These are phyloP conservation scores for Drosophila saltans DNA, from an alignment of 1,140 invertebrate genomes.

Conservation along the genomic window DNA sequence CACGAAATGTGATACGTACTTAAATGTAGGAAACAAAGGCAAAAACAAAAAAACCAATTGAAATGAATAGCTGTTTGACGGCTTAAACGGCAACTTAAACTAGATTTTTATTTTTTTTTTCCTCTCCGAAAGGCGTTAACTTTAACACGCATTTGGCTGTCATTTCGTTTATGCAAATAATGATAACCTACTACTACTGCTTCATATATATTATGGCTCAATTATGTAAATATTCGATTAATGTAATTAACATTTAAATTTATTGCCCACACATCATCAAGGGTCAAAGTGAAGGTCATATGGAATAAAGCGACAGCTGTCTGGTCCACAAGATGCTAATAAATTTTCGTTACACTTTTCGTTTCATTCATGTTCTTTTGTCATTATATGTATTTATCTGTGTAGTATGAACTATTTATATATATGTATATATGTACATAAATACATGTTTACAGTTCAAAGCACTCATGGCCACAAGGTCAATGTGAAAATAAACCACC, in stretches of 20 bases:
- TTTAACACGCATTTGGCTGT: slow-evolving; percentile 32
- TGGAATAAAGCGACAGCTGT: slow-evolving; percentile 19
- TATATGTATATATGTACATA: slow-evolving; percentile 9
- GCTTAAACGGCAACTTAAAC: slow-evolving; percentile 31
- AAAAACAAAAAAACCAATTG: slow-evolving; percentile 28
- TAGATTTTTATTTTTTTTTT: slow-evolving; percentile 35
- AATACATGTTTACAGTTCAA: slow-evolving; percentile 57
- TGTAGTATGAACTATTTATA: slow-evolving; percentile 16
- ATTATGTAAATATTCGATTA: slow-evolving; percentile 45
- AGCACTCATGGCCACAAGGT: slow-evolving; percentile 62
- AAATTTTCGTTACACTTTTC: slow-evolving; percentile 53
- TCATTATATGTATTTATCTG: slow-evolving; percentile 29
- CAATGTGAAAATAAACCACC: slow-evolving; percentile 49
- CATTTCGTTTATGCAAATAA: slow-evolving; percentile 53
- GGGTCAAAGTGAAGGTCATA: slow-evolving; percentile 56
- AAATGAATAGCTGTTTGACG: slow-evolving; percentile 27
- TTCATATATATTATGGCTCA: slow-evolving; percentile 32
- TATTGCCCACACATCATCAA: slow-evolving; percentile 18
- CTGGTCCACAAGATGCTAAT: slow-evolving; percentile 40
- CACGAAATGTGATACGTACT: slow-evolving; percentile 50
- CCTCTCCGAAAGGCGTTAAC: slow-evolving; percentile 45
- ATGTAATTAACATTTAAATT: neutral
- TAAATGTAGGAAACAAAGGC: slow-evolving; percentile 11
- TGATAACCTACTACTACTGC: slow-evolving; percentile 40
- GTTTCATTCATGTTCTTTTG: slow-evolving; percentile 51